Evolutionary conservation across 1,140 invertebrate genomes (phyloP).

Genomic region (Prorops nasuta): DNA sequence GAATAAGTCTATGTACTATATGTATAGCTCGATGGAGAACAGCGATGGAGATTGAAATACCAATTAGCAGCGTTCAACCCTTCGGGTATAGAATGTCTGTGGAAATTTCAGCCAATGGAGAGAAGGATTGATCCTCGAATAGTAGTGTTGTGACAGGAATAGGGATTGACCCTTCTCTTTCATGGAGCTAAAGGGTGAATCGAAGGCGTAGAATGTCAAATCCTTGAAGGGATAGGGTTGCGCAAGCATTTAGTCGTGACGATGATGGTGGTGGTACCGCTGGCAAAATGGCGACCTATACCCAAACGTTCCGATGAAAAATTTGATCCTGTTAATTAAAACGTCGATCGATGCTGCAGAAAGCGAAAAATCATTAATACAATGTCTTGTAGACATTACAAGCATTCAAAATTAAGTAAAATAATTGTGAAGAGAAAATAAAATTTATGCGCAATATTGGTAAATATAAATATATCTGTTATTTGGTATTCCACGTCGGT

Average conservation of each 20-base stretch:
- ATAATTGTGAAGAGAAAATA: too few species aligned
- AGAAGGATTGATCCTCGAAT: conserved; percentile 36
- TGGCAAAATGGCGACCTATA: conserved; percentile 38
- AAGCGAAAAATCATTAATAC: too few species aligned
- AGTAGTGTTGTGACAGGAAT: conserved; percentile 37
- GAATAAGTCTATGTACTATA: too few species aligned
- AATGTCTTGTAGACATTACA: too few species aligned
- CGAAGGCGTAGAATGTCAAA: conserved; percentile 15
- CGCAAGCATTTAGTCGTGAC: conserved; percentile 26
- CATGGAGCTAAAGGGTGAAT: conserved; percentile 27
- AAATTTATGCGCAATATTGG: too few species aligned
- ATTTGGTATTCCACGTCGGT: conserved; percentile 26
- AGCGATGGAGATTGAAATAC: too few species aligned
- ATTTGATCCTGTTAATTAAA: neutral
- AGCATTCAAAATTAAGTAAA: too few species aligned
- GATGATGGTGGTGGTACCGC: conserved; percentile 25
- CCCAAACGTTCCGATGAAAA: neutral
- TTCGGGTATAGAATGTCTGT: neutral
- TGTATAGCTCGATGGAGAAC: too few species aligned
- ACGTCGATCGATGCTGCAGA: neutral
- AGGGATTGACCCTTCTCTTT: conserved; percentile 23
- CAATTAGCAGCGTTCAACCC: neutral
- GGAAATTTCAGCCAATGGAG: conserved; percentile 30
- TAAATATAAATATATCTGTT: too few species aligned
- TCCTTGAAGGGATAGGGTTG: conserved; percentile 36